Evolutionary conservation across 2,797 vertebrate species (phyloP), one percentile per base, ranked within the genome.

Genomic region (Microctenopoma lineatum): DNA sequence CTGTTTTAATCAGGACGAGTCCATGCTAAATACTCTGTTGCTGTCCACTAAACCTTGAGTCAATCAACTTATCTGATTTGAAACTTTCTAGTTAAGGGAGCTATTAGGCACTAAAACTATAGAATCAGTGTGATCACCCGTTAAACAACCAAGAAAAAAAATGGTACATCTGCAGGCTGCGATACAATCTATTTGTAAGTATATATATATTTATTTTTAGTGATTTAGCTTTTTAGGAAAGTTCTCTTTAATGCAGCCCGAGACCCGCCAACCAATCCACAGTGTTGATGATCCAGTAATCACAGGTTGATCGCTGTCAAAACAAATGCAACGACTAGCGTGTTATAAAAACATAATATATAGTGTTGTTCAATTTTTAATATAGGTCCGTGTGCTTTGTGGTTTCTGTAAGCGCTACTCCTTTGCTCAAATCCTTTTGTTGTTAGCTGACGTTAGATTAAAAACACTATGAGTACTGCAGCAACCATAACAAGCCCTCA

Each of bases 221-320:
- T n/a, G 44, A 7, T 5, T 12, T 21, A 8, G 2, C 5, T 36
- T 45, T 26, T 11, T 4, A 14, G 2, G 0, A 46, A n/a, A 10
- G 4, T 14, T 8, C 3, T 16, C 16, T n/a, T n/a, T n/a, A 18
- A 45, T 7, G 12, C 7, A 50, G 14, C 54, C 18, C 13, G 29
- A 18, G 36, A 53, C 46, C 10, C 12, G 2, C 4, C 39, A 13
- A 72, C 5, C n/a, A 45, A 36, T 26, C 29, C 18, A 16, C 61
- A 59, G 18, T 38, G 59, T 16, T 59, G 45, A 59, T 12, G 45
- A 38, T 21, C 38, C 51, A 50, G 57, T n/a, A 58, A 59, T 29
- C 56, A 11, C 59, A 55, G 50, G 11, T 41, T 45, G 42, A 44
- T 29, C 16, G 55, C 70, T 69, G 78, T 79, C 74, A 82, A 36